These are phyloP conservation scores for Rambutsinella grinnellia DNA, from an alignment of 2,888 invertebrate genomes.

Conservation along the genomic window DNA sequence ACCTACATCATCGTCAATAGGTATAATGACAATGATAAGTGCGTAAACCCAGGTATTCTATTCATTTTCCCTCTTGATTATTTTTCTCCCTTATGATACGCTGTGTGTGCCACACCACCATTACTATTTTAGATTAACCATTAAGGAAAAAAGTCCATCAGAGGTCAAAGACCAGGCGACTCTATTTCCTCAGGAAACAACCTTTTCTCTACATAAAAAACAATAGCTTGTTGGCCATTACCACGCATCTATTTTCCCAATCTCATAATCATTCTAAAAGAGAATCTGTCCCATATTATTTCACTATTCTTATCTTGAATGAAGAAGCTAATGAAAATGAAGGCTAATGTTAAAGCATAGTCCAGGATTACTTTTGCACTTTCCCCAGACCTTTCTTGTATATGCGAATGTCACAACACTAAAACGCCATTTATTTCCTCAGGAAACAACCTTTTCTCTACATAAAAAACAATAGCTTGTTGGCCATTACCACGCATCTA, in stretches of 20 bases:
- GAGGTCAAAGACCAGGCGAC: not conserved
- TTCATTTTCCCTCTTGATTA: too few species aligned
- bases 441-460: not conserved
- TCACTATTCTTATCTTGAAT: not conserved
- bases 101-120: not conserved
- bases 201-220: not conserved
- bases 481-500: not conserved
- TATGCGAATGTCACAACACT: not conserved
- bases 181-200: not conserved
- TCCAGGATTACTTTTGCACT: constrained; percentile 1
- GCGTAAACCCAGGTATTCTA: too few species aligned
- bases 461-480: constrained; percentile 6
- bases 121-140: too few species aligned
- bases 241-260: not conserved
- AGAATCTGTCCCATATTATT: not conserved
- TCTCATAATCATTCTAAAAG: not conserved
- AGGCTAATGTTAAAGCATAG: not conserved
- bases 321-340: not conserved
- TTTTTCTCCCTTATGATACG: not conserved
- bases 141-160: too few species aligned
- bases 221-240: not conserved
- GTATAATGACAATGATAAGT: not conserved
- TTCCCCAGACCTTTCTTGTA: not conserved
- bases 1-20: not conserved
- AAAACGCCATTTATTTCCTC: not conserved